Base-by-base conservation (phyloP, 2,888 invertebrate species). In the Euplexia lucipara region DNA sequence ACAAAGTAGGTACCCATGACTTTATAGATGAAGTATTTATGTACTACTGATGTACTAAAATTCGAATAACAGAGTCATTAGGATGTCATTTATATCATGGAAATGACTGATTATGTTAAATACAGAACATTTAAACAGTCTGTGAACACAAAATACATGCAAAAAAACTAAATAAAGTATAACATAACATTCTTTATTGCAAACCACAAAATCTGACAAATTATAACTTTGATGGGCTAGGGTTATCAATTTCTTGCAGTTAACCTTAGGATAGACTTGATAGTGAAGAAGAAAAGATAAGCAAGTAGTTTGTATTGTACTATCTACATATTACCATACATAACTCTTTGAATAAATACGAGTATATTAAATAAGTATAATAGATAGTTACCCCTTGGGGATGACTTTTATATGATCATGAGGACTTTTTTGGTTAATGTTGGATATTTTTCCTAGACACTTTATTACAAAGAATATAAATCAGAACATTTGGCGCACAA, bases 91-190 rank as follows among this genome's bases (percentile, higher is more conserved):
- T 32, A 26, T 32, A 1, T 6, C 18, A 14, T 9, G 12, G 7
- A 5, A 16, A 1, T 20, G 20, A 6, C 26, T 56, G 49, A 66
- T 67, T 49, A 67, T 48, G 57, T 22, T 58, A 58, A 26, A 12
- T 26, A 58, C 35, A 18, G 37, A 32, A 14, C 22, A 5, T 52
- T 52, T 45, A 69, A 8, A 61, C 35, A 37, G 34, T 8, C 12
- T 20, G 34, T 47, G 41, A 47, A 39, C 51, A 39, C 5, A 12
- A 16, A 16, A 26, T 45, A n/a, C 3, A 37, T n/a, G 18, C 8
- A 5, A 47, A 39, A 42, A 2, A 2, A 8, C 3, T 35, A 10
- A n/a, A n/a, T n/a, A n/a, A n/a, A n/a, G n/a, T n/a, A n/a, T n/a
- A n/a, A n/a, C n/a, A n/a, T n/a, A n/a, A n/a, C n/a, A n/a, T n/a